phyloP scores from a whole-genome alignment of 2,888 invertebrate genomes.

The Protophormia terraenovae region DNA sequence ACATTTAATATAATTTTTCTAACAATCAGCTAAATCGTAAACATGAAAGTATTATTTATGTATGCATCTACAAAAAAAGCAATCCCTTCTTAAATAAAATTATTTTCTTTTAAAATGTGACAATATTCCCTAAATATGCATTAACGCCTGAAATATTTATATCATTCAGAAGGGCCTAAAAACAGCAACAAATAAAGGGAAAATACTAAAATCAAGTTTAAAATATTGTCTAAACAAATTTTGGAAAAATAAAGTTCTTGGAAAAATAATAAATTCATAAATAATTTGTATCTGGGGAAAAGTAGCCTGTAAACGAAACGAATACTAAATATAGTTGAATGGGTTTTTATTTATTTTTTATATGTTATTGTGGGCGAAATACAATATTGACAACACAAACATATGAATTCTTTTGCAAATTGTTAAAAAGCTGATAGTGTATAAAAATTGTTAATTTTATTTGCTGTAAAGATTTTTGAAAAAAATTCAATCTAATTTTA shows the following conservation, averaged over 20 bases:
- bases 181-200: background rate
- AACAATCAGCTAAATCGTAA: background rate
- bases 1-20: slow-evolving; percentile 23
- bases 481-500: too few species aligned
- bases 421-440: background rate
- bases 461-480: too few species aligned
- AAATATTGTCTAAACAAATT: background rate
- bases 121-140: slow-evolving; percentile 41
- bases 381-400: background rate
- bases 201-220: background rate
- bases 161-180: background rate
- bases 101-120: slow-evolving; percentile 4
- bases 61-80: background rate
- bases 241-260: background rate
- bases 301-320: background rate
- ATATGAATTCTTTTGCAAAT: background rate
- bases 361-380: background rate
- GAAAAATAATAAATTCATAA: slow-evolving; percentile 36
- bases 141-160: slow-evolving; percentile 31
- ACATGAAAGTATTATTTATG: background rate
- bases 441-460: too few species aligned
- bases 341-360: background rate
- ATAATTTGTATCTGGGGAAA: slow-evolving; percentile 35
- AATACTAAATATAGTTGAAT: background rate
- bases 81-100: slow-evolving; percentile 3